Base-by-base conservation (phyloP, 2,797 vertebrate species). In the Pseudochaenichthys georgianus region DNA sequence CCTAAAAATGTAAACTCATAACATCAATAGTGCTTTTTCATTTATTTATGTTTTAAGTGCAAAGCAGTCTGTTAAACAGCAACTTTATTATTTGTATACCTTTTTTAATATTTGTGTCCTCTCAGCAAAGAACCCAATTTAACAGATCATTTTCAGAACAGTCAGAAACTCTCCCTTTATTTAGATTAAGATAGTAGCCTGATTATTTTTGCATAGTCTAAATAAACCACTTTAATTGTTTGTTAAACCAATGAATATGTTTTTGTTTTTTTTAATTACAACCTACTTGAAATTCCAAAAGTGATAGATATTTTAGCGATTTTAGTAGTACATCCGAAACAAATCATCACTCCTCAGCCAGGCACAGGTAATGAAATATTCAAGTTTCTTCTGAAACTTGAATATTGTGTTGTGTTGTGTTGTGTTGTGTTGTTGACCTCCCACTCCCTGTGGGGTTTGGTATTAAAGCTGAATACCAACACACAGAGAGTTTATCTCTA, bases 391-490 rank as follows among this genome's bases (percentile, higher is more conserved):
- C 23, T 23, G 23, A 23, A 23, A 23, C 23, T 23, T 23, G 23
- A 23, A 23, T 23, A 23, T 23, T 23, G 23, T 23, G 23, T 23
- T 23, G 21, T 21, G 21, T 21, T 21, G n/a, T n/a, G n/a, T 23
- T 23, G 23, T 23, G 23, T 23, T 23, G 34, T 65, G 43, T 8
- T 51, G 45, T 57, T 74, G 45, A 77, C 77, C 65, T 81, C 61
- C 19, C 3, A 6, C 43, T 65, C 61, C 38, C 61, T 60, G 41
- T 10, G 75, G 28, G 9, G 1, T 50, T 52, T 48, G 43, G 41
- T 59, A 43, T 66, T 19, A 15, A 52, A n/a, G 3, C 46, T 69
- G 64, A 85, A 85, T 57, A 75, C 47, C 21, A 80, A 73, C 62
- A 54, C 13, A 15, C 6, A 45, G 23, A 21, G 15, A 50, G n/a